Evolutionary conservation across 2,113 vertebrate genomes (phyloP).

Genomic region (Pseudolaguvia tuberculata): DNA sequence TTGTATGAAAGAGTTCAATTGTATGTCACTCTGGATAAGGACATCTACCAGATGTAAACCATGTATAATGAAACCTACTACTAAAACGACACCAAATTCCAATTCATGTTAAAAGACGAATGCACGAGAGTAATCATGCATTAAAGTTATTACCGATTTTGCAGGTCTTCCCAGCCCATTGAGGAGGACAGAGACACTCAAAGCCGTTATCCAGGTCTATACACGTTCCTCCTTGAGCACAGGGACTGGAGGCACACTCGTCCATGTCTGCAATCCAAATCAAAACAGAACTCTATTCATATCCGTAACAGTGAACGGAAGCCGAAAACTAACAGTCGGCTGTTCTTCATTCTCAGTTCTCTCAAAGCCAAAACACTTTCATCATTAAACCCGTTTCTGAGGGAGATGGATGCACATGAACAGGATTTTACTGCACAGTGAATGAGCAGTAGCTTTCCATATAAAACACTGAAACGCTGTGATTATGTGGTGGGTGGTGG

Average conservation of each 20-base stretch:
- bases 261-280: conserved; percentile 74
- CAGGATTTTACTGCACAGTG: conserved; percentile 17
- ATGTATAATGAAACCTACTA: not conserved
- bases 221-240: conserved; percentile 86
- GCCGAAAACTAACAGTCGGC: not conserved
- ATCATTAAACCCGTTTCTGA: conserved; percentile 24
- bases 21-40: too few relatives aligned
- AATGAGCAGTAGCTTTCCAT: conserved; percentile 26
- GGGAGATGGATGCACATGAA: conserved; percentile 4
- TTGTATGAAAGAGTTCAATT: too few relatives aligned
- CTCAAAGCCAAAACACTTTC: not conserved
- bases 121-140: not conserved
- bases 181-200: conserved; percentile 86
- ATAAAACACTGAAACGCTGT: conserved; percentile 36
- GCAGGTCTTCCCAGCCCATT: conserved; percentile 93
- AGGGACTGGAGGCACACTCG: conserved; percentile 84
- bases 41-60: not conserved
- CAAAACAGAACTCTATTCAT: not conserved
- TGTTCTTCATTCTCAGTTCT: not conserved
- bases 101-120: not conserved
- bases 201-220: conserved; percentile 84
- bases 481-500: conserved; percentile 25
- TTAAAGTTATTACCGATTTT: conserved; percentile 81
- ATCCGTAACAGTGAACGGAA: not conserved
- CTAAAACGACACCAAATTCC: not conserved